Evolutionary conservation across 2,888 invertebrate species (phyloP), one percentile per base, ranked within the genome.

Genomic region (Phyllotreta cruciferae): DNA sequence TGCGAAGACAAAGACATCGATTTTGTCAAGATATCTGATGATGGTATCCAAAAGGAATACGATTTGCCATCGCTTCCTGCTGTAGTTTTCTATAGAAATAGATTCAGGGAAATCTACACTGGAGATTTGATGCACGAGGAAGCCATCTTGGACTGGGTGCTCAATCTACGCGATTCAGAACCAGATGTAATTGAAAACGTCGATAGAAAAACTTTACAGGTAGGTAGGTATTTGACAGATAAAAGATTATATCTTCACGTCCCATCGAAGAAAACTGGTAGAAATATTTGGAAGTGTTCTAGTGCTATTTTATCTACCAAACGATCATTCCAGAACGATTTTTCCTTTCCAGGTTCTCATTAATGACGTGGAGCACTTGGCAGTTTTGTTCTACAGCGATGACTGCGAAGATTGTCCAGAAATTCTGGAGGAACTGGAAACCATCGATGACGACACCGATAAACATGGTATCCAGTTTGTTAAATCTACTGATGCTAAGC

Each of bases 91-190:
- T 94, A 94, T 80, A 87, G 94, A 73, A 90, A 92, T 77, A 91
- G 93, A 79, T 94, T 94, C 81, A 88, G 94, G 68, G 92, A 93
- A 69, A 91, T 95, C 75, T 96, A 94, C 76, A 85, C 87, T 63
- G 95, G 94, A 56, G 94, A 96, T 80, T 83, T 96, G 74, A 93
- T 93, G 91, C 93, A 94, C 72, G 94, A 95, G 82, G 94, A 95
- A 75, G 90, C 89, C 67, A 93, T 95, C 73, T 83, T 94, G 47
- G 91, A 93, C 68, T 95, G 94, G 94, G 89, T 96, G n/a, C 82
- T 94, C 63, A 90, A 92, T 13, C 85, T 94, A 56, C 91, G 93
- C 71, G 92, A 90, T 71, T 88, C 93, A 2, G 89, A 90, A 56
- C 93, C 93, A 11, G 94, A 95, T 82, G 89, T 94, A 36, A 96